These are phyloP conservation scores for Lepisosteus oculatus DNA, from an alignment of 2,113 vertebrate genomes.

Conservation along the genomic window DNA sequence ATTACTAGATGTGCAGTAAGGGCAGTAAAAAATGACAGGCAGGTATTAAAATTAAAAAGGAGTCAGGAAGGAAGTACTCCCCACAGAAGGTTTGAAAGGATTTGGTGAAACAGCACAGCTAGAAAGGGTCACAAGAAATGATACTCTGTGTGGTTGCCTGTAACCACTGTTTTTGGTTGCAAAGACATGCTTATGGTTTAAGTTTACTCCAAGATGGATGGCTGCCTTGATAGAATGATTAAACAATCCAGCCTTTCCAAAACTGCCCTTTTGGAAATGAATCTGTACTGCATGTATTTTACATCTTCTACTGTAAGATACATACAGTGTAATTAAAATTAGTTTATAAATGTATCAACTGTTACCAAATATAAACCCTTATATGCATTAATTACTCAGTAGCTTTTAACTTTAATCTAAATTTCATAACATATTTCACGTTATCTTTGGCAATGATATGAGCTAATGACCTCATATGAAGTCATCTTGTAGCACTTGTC, in stretches of 20 bases:
- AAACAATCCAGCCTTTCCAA: background rate
- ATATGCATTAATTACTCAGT: no score
- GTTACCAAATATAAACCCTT: no score
- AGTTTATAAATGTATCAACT: no score
- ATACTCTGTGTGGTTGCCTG: background rate
- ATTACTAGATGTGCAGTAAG: conserved; percentile 23
- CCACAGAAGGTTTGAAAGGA: conserved; percentile 16
- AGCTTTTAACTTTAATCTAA: no score
- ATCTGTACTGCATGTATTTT: background rate
- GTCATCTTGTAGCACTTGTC: no score
- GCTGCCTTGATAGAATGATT: background rate
- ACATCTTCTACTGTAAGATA: no score
- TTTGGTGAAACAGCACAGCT: conserved; percentile 13
- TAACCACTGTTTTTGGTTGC: conserved; percentile 6
- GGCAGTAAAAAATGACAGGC: conserved; percentile 26
- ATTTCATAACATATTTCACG: no score
- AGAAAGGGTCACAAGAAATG: background rate
- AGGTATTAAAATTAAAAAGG: conserved; percentile 29
- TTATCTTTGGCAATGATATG: no score
- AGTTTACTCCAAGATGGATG: background rate
- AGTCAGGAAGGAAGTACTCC: conserved; percentile 25
- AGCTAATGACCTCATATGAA: no score
- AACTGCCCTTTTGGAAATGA: background rate
- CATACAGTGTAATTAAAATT: no score
- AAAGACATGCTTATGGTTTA: background rate